Evolutionary conservation across 2,888 invertebrate species (phyloP), one percentile per base, ranked within the genome.

Genomic region (Coecobrya sp.): DNA sequence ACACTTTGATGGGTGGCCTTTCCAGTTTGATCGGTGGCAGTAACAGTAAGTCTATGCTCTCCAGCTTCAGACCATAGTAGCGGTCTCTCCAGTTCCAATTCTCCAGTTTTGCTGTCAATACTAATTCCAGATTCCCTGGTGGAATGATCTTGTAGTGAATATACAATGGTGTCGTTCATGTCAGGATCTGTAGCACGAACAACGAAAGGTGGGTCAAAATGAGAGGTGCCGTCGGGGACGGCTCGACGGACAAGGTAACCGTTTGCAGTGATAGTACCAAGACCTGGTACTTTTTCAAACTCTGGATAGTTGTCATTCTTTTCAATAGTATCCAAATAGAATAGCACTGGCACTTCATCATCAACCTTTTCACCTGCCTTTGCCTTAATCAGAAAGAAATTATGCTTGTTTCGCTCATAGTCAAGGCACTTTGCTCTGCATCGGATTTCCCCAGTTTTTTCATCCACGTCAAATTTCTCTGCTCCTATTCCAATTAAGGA

Each of bases 181-280:
- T 95, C 95, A 4, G 93, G 86, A 91, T 95, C 95, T 3, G 85
- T 85, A 0, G 95, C 97, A 95, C 97, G 96, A 11, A 98, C 97
- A 93, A 97, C 97, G 95, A 98, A 97, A 92, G 98, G 97, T 0
- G 98, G 98, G 94, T 98, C 97, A 95, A 98, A 98, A 94, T 96
- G 97, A 0, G 96, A 96, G 0, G 97, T 97, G 0, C 97, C 97
- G 95, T 98, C 98, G 91, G 97, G 96, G 7, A 98, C 97, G 0
- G 97, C 98, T 88, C 98, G 93, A 16, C 95, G 92, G 90, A 95
- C 95, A 45, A 91, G 91, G 36, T 88, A 89, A 10, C 91, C 91
- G 45, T 91, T 93, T 8, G 89, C 68, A 42, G 93, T 93, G 11
- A 73, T 36, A 4, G 84, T 92, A 19, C 90, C 86, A 0, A 91